Percentiles rank a stretch among this genome's conserved stretches.
Conservation (phyloP, 1,140 invertebrate genomes). For the Portunus trituberculatus region DNA sequence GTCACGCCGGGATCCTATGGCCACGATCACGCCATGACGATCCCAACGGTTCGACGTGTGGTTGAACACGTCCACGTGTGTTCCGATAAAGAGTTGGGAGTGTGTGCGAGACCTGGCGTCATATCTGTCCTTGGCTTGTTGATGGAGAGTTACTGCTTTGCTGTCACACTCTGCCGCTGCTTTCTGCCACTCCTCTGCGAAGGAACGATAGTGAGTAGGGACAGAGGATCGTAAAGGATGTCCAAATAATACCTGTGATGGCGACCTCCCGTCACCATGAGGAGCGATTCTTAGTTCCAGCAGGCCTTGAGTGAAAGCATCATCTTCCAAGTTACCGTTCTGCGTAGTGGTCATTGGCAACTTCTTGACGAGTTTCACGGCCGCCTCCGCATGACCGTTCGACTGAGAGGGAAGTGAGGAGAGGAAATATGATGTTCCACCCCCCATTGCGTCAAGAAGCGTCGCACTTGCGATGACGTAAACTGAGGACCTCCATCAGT, state of each 20-base stretch:
- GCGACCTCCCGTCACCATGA: constrained; percentile 47
- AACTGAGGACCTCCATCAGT: no score
- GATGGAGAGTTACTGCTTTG: neutral
- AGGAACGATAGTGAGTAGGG: constrained; percentile 69
- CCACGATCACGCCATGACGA: no score
- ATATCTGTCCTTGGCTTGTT: neutral
- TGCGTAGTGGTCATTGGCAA: neutral
- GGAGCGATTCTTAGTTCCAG: constrained; percentile 55
- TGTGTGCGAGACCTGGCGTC: neutral
- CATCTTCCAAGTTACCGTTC: neutral
- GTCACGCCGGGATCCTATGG: neutral
- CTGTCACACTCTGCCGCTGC: constrained; percentile 49
- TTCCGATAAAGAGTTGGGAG: no score
- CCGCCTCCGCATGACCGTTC: no score
- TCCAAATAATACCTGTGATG: constrained; percentile 67
- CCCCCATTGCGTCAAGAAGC: no score
- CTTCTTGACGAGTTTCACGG: no score
- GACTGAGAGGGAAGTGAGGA: no score
- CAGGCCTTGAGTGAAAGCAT: constrained; percentile 43
- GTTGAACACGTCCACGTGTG: no score
- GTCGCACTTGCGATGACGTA: no score
- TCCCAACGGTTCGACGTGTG: no score
- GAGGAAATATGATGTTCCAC: no score
- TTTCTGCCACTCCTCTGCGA: constrained; percentile 67
- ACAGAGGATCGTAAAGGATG: constrained; percentile 53